Conservation (phyloP, 2,888 invertebrate species). For the Philaethria dido region DNA sequence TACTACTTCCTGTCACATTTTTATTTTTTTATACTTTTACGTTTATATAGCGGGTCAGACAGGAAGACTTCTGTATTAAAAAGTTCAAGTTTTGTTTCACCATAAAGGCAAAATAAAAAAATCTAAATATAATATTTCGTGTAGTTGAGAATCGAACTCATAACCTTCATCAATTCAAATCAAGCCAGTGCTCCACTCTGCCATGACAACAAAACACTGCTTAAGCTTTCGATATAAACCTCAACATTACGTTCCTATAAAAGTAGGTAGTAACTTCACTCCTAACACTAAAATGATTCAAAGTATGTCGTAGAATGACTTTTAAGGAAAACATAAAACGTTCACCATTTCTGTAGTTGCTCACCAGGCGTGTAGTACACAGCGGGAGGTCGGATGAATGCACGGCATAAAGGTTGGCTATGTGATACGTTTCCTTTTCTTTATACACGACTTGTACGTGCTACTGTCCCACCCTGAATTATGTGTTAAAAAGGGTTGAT, state of each 20-base stretch:
- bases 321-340: constrained; percentile 28
- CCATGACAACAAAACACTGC: too few species aligned
- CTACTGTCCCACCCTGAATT: constrained; percentile 45
- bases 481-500: constrained; percentile 19
- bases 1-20: too few species aligned
- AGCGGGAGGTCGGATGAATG: constrained; percentile 68
- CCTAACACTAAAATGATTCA: constrained; percentile 15
- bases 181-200: too few species aligned
- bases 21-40: too few species aligned
- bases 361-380: constrained; percentile 64
- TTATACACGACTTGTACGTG: constrained; percentile 63
- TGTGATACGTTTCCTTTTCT: constrained; percentile 68
- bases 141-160: too few species aligned
- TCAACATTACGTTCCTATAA: neutral
- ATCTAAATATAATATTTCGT: too few species aligned
- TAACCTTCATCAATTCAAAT: too few species aligned
- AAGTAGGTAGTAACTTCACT: neutral
- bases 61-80: too few species aligned
- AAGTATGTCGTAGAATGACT: constrained; percentile 11
- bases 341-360: constrained; percentile 68
- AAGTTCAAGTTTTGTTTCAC: too few species aligned
- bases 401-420: constrained; percentile 67
- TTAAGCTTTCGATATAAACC: too few species aligned
- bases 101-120: too few species aligned
- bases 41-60: too few species aligned